Percentiles rank a stretch among this genome's conserved stretches.
Evolutionary conservation across 1,140 invertebrate species (phyloP).

Genomic region (Lamellibrachia luymesi): DNA sequence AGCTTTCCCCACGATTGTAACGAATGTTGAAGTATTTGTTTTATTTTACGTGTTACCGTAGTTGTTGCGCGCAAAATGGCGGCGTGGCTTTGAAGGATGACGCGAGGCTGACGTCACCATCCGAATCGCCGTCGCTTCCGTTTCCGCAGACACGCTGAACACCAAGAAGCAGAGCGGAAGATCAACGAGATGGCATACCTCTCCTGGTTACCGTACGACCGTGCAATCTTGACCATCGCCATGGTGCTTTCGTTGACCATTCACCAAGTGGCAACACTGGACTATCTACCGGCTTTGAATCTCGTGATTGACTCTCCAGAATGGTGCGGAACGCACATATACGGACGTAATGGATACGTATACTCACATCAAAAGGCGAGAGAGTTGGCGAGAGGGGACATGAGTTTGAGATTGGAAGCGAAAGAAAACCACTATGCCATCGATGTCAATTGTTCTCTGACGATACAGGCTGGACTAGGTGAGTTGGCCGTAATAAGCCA

Average conservation of each 20-base stretch:
- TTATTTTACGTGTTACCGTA: neutral
- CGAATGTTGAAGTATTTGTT: no score
- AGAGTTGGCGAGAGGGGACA: neutral
- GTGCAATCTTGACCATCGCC: neutral
- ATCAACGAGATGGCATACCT: neutral
- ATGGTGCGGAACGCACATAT: neutral
- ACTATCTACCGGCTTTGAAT: neutral
- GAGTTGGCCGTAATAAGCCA: neutral
- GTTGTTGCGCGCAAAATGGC: neutral
- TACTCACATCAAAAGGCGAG: neutral
- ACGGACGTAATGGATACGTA: neutral
- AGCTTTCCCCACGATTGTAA: no score
- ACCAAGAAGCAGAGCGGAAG: neutral
- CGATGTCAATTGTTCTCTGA: neutral
- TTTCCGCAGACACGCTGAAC: neutral
- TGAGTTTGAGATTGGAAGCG: neutral
- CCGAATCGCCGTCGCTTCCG: neutral
- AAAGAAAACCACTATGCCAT: neutral
- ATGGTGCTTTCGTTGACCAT: neutral
- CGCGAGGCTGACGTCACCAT: neutral
- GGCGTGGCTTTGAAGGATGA: neutral
- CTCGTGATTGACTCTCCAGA: neutral
- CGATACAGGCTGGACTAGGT: neutral
- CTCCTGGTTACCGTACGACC: neutral
- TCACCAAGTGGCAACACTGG: neutral